These are phyloP conservation scores for Anarrhichthys ocellatus DNA, from an alignment of 2,113 vertebrate genomes.

Conservation along the genomic window DNA sequence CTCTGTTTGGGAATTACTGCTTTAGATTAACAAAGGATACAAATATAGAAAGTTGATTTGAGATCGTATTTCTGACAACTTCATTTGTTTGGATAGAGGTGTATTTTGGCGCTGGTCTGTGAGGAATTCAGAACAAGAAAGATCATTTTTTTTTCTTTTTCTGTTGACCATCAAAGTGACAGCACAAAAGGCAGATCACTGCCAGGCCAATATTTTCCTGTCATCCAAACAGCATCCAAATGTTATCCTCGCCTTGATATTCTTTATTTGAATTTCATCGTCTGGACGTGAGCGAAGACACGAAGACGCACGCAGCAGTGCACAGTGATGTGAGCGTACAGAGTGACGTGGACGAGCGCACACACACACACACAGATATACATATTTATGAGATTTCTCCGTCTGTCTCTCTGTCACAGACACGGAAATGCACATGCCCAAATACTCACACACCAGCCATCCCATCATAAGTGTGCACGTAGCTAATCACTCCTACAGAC, in stretches of 20 bases:
- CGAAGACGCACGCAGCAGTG: not conserved
- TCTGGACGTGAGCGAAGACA: constrained; percentile 24
- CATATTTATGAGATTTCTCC: constrained; percentile 46
- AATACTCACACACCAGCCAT: not conserved
- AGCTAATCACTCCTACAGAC: constrained; percentile 40
- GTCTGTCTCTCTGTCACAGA: not conserved
- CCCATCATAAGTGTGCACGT: not conserved
- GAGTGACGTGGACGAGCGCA: not conserved
- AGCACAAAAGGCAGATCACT: constrained; percentile 64
- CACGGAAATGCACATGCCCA: not conserved
- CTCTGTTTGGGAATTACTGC: not conserved
- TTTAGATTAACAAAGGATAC: not conserved
- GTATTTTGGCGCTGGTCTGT: constrained; percentile 15
- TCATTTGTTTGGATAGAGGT: constrained; percentile 19
- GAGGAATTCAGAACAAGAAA: constrained; percentile 50
- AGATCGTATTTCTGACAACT: not conserved
- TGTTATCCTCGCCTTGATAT: constrained; percentile 50
- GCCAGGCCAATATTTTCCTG: constrained; percentile 54
- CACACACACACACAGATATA: constrained; percentile 1
- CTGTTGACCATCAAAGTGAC: constrained; percentile 66
- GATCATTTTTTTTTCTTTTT: not conserved
- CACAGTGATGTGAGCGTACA: constrained; percentile 2
- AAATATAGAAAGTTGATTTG: not conserved
- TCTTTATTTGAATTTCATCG: constrained; percentile 49
- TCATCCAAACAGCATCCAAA: constrained; percentile 58